Evolutionary conservation across 2,113 vertebrate genomes (phyloP).

Genomic region (Pteruthius melanotis): DNA sequence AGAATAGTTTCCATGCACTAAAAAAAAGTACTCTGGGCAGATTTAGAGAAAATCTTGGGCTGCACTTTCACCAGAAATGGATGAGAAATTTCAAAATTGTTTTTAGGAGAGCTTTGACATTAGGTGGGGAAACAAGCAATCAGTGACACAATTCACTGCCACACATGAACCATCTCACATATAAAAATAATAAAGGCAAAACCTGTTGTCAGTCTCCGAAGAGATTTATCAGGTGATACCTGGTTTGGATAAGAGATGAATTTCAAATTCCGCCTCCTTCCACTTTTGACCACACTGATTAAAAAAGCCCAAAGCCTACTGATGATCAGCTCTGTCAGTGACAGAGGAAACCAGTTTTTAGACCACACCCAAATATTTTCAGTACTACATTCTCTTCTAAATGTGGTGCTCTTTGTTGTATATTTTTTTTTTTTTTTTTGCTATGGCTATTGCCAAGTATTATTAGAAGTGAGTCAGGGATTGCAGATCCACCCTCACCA

Average conservation of each 20-base stretch:
- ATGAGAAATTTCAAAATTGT: not conserved
- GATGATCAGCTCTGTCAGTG: not conserved
- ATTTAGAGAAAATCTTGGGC: not conserved
- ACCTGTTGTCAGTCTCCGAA: not conserved
- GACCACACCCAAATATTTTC: not conserved
- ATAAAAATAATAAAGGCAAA: not conserved
- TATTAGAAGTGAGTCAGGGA: not conserved
- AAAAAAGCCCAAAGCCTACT: not conserved
- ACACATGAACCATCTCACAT: not conserved
- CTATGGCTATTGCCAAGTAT: not conserved
- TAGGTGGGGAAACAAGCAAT: not conserved
- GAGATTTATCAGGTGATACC: not conserved
- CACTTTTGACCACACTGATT: not conserved
- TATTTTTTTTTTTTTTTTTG: not conserved
- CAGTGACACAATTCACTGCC: not conserved
- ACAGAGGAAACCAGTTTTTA: not conserved
- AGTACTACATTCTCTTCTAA: not conserved
- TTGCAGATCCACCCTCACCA: not conserved
- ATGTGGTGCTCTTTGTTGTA: not conserved
- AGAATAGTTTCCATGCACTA: not conserved
- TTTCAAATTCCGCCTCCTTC: not conserved
- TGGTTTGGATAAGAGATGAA: not conserved
- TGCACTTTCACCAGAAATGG: not conserved
- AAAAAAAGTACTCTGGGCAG: not conserved
- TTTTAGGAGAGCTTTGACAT: not conserved